These are phyloP conservation scores for Athalia circularis DNA, from an alignment of 2,888 invertebrate genomes.

Conservation along the genomic window DNA sequence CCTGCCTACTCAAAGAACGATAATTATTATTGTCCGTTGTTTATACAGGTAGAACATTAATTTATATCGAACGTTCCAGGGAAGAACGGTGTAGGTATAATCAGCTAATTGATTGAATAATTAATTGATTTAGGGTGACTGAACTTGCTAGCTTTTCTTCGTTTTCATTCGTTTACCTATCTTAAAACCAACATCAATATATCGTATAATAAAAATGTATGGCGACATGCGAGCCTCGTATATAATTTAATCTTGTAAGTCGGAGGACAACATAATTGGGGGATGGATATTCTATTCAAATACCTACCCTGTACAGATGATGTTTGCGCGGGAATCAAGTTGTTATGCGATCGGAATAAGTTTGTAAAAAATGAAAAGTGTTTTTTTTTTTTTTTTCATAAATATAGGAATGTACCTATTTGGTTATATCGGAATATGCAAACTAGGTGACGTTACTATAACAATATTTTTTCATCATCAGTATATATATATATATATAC, in stretches of 20 bases:
- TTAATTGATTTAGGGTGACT: neutral
- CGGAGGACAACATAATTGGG: slow-evolving; percentile 4
- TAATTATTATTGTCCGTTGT: neutral
- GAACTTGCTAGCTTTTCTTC: too few relatives aligned
- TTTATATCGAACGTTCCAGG: slow-evolving; percentile 1
- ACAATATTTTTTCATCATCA: too few relatives aligned
- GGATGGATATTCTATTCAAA: slow-evolving; percentile 2
- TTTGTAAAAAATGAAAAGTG: slow-evolving; percentile 26
- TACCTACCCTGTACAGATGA: slow-evolving; percentile 21
- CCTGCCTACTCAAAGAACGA: neutral
- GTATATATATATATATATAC: neutral
- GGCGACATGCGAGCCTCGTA: neutral
- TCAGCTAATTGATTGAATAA: slow-evolving; percentile 13
- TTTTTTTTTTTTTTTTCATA: neutral
- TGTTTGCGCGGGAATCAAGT: neutral
- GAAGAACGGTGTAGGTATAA: neutral
- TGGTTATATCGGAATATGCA: neutral
- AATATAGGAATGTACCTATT: neutral
- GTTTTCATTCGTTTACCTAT: too few relatives aligned
- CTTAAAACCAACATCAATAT: neutral
- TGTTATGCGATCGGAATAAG: slow-evolving; percentile 27
- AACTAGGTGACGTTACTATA: too few relatives aligned
- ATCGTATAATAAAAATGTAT: slow-evolving; percentile 1
- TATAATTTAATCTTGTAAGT: slow-evolving; percentile 23
- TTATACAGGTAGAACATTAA: neutral